Percentiles rank a stretch among this genome's conserved stretches.
These are phyloP conservation scores for Antheraea mylitta DNA, from an alignment of 1,140 invertebrate genomes.

Conservation along the genomic window DNA sequence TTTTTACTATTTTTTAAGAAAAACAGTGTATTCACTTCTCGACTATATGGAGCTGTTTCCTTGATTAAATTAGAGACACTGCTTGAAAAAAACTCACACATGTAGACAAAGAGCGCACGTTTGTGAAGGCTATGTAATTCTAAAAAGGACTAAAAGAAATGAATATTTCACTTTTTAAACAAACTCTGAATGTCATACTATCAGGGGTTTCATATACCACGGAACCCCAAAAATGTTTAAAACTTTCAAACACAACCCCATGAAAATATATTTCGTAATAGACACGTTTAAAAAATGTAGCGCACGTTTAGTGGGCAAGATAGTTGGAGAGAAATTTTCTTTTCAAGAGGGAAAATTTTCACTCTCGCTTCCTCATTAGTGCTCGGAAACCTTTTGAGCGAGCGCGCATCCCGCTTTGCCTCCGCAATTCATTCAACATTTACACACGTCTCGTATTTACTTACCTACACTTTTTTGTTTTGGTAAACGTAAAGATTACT, in stretches of 20 bases:
- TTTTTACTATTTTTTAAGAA: too few species aligned
- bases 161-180: too few species aligned
- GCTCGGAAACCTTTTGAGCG: slow-evolving; percentile 53
- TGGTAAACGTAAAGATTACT: slow-evolving; percentile 2
- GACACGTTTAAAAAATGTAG: slow-evolving; percentile 46
- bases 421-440: slow-evolving; percentile 51
- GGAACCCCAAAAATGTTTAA: slow-evolving; percentile 5
- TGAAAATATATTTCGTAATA: slow-evolving; percentile 41
- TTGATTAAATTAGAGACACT: too few species aligned
- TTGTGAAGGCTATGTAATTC: too few species aligned
- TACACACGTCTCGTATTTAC: slow-evolving; percentile 40
- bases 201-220: not conserved
- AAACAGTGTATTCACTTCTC: too few species aligned
- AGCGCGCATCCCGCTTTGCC: slow-evolving; percentile 52
- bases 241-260: slow-evolving; percentile 15
- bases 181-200: not conserved
- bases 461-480: slow-evolving; percentile 7
- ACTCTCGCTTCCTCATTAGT: slow-evolving; percentile 64
- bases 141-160: too few species aligned
- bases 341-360: slow-evolving; percentile 63
- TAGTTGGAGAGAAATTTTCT: slow-evolving; percentile 59
- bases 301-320: slow-evolving; percentile 54
- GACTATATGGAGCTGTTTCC: too few species aligned
- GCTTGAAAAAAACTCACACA: too few species aligned
- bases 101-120: too few species aligned